These are phyloP conservation scores for Astropecten irregularis DNA, from an alignment of 53 echinoderm and acorn worm genomes.

Conservation along the genomic window DNA sequence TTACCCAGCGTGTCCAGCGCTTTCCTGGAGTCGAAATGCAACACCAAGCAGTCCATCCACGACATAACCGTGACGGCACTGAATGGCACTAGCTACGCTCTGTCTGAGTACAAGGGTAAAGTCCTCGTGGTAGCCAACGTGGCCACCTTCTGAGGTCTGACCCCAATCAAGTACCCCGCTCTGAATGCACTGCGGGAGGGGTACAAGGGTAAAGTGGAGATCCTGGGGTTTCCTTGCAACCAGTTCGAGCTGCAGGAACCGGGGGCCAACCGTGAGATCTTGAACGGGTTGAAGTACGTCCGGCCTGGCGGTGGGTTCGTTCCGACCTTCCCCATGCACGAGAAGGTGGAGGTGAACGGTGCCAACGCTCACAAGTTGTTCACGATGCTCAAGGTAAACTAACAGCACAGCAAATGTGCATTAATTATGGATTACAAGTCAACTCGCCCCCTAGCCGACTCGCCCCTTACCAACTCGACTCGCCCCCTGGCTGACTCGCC, in stretches of 20 bases:
- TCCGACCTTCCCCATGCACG: constrained; percentile 36
- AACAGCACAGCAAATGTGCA: too few relatives aligned
- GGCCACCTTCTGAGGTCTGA: constrained; percentile 50
- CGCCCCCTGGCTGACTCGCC: too few relatives aligned
- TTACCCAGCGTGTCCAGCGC: background rate
- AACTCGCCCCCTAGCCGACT: too few relatives aligned
- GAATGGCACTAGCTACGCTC: background rate
- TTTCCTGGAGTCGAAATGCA: constrained; percentile 13
- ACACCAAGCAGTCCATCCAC: background rate
- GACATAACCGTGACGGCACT: background rate
- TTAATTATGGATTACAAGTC: too few relatives aligned
- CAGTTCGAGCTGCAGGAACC: constrained; percentile 55
- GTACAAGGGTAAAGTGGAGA: constrained; percentile 15
- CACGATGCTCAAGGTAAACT: constrained; percentile 30
- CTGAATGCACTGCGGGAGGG: constrained; percentile 51
- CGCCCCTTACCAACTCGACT: too few relatives aligned
- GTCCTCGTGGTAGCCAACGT: constrained; percentile 39
- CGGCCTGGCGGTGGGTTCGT: constrained; percentile 19
- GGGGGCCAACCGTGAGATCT: constrained; percentile 13
- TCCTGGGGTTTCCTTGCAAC: constrained; percentile 45
- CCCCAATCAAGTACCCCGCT: constrained; percentile 20
- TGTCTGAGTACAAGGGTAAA: background rate
- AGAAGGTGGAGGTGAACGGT: constrained; percentile 46
- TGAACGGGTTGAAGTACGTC: constrained; percentile 31
- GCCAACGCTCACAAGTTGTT: constrained; percentile 12